phyloP scores from a whole-genome alignment of 2,797 vertebrate genomes.

The Delichon dasypus region DNA sequence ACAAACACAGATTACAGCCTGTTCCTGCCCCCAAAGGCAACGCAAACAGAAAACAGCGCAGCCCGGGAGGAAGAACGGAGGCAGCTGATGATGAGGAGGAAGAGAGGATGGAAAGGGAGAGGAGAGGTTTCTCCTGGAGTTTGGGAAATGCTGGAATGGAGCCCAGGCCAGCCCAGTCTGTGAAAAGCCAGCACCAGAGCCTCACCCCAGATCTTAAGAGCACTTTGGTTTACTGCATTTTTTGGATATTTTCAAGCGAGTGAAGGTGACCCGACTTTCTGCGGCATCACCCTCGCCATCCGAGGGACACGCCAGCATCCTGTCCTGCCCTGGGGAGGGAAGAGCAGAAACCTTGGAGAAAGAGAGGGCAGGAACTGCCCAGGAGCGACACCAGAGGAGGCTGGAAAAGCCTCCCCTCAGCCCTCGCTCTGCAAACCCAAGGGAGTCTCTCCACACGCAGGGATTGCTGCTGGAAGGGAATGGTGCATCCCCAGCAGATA shows the following conservation, averaged over 20 bases:
- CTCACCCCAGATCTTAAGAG: not conserved
- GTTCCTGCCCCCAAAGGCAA: not conserved
- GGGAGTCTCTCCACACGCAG: not conserved
- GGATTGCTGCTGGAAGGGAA: not conserved
- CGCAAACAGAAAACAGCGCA: not conserved
- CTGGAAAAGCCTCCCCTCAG: not conserved
- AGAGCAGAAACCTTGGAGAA: not conserved
- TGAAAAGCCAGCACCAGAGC: not conserved
- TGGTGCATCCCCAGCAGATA: not conserved
- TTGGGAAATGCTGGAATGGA: not conserved
- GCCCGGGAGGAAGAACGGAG: not conserved
- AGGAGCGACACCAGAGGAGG: not conserved
- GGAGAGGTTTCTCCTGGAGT: not conserved
- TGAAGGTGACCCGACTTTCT: not conserved
- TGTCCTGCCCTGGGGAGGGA: not conserved
- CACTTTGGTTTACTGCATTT: not conserved
- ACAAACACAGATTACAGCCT: slow-evolving; percentile 28
- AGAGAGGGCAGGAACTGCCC: not conserved
- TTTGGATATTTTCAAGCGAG: not conserved
- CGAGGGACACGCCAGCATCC: rapidly evolving
- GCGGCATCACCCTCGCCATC: not conserved
- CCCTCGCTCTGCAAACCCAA: not conserved
- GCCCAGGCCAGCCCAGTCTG: not conserved
- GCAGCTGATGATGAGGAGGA: not conserved
- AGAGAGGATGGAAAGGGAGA: not conserved